phyloP scores from a whole-genome alignment of 2,888 invertebrate genomes.

The Gymnoscelis rufifasciata region DNA sequence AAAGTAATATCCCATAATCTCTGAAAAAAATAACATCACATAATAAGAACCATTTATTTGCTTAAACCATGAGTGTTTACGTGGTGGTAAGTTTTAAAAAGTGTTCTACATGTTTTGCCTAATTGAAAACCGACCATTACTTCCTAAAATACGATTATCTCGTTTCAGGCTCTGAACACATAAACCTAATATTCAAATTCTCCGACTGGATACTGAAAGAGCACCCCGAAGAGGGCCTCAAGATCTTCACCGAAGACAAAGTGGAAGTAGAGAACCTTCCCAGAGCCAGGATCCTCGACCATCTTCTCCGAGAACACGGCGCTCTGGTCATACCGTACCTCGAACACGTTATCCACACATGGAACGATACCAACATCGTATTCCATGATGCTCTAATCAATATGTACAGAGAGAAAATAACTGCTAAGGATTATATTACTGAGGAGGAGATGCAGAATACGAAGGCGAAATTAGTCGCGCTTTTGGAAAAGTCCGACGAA shows the following conservation, averaged over 20 bases:
- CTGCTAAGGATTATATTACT: constrained; percentile 52
- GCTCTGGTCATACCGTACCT: constrained; percentile 93
- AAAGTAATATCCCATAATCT: no score
- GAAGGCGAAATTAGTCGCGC: constrained; percentile 82
- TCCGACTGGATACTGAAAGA: constrained; percentile 94
- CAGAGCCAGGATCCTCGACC: constrained; percentile 92
- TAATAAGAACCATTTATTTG: no score
- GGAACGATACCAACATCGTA: constrained; percentile 90
- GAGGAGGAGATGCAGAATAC: constrained; percentile 62
- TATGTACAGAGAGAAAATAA: constrained; percentile 89
- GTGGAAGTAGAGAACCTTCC: constrained; percentile 94
- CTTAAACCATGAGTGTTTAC: no score
- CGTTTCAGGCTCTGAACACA: constrained; percentile 86
- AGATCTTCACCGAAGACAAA: constrained; percentile 91
- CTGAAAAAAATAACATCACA: no score
- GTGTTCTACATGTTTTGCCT: no score
- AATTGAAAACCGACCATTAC: no score
- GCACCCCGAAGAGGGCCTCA: constrained; percentile 92
- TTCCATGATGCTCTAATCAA: constrained; percentile 95
- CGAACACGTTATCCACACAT: constrained; percentile 94
- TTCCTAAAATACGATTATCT: no score
- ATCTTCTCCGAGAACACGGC: constrained; percentile 89
- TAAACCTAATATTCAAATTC: constrained; percentile 95
- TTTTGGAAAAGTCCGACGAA: constrained; percentile 87
- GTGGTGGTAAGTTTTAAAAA: no score